A percentile compares a stretch with the other conserved stretches of the same genome.
Evolutionary conservation across 53 echinoderm and acorn worm species (phyloP).

Genomic region (Actinopyga echinites): DNA sequence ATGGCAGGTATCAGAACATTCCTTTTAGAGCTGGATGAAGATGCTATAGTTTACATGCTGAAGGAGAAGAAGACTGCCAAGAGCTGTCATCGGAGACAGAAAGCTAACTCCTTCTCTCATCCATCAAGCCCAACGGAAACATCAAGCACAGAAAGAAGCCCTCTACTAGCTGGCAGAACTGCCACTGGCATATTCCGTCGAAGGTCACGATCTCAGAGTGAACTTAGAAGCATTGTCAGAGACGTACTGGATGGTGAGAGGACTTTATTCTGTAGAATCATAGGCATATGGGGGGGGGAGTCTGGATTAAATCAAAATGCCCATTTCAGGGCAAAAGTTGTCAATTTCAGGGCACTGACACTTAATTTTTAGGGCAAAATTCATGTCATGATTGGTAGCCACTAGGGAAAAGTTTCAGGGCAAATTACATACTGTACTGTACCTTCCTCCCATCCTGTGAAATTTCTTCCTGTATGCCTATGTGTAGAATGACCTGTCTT

Average conservation of each 20-base stretch:
- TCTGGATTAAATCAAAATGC: no score
- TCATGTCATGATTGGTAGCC: no score
- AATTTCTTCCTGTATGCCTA: no score
- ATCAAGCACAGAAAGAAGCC: not conserved
- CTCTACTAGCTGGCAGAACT: not conserved
- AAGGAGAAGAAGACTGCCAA: not conserved
- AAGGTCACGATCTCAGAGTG: not conserved
- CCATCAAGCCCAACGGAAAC: not conserved
- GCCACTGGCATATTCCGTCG: not conserved
- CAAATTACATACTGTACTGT: no score
- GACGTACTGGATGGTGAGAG: constrained; percentile 32
- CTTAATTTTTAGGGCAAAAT: no score
- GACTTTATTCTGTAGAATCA: no score
- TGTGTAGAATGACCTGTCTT: no score
- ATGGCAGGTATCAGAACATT: constrained; percentile 80
- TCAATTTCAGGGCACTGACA: no score
- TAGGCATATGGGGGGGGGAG: no score
- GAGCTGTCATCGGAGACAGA: not conserved
- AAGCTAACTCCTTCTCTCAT: constrained; percentile 18
- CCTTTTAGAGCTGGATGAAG: constrained; percentile 81
- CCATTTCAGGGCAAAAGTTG: no score
- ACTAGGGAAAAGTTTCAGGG: no score
- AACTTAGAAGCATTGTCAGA: not conserved
- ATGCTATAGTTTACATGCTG: constrained; percentile 81
- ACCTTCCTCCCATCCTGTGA: no score